These are phyloP conservation scores for Sandelia bainsii DNA, from an alignment of 2,797 vertebrate species.

Conservation along the genomic window DNA sequence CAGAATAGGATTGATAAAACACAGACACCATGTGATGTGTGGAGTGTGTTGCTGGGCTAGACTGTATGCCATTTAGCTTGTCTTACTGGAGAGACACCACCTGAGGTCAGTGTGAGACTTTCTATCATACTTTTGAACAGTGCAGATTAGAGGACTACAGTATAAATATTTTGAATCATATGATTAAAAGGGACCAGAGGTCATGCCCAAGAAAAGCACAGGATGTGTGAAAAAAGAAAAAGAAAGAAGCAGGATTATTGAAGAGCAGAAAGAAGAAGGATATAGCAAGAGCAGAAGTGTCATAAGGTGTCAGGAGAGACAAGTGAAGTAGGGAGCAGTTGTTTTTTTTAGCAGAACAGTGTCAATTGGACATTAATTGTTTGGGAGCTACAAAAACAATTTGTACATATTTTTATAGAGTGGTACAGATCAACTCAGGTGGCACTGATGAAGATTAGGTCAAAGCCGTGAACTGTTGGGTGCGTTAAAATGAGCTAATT, in stretches of 20 bases:
- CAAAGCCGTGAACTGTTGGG: not conserved
- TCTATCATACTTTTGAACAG: conserved; percentile 63
- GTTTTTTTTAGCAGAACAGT: no score
- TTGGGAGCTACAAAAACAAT: not conserved
- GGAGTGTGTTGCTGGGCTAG: conserved; percentile 11
- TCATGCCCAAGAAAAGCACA: not conserved
- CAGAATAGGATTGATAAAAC: not conserved
- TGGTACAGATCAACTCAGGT: no score
- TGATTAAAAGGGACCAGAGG: not conserved
- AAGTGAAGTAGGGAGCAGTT: conserved; percentile 1
- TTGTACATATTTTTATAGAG: no score
- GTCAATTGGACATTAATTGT: not conserved
- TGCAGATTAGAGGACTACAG: not conserved
- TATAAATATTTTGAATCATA: not conserved
- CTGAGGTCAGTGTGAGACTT: conserved; percentile 80
- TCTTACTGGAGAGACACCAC: conserved; percentile 72
- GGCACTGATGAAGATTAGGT: not conserved
- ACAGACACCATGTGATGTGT: conserved; percentile 11
- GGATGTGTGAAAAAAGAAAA: not conserved
- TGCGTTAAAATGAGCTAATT: not conserved
- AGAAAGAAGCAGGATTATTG: not conserved
- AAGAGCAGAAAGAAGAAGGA: not conserved
- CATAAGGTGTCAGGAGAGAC: not conserved
- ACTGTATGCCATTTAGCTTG: conserved; percentile 50
- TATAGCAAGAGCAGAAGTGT: not conserved